Conservation (phyloP, 35 echinoderm and acorn worm genomes). For the Apostichopus parvimensis region DNA sequence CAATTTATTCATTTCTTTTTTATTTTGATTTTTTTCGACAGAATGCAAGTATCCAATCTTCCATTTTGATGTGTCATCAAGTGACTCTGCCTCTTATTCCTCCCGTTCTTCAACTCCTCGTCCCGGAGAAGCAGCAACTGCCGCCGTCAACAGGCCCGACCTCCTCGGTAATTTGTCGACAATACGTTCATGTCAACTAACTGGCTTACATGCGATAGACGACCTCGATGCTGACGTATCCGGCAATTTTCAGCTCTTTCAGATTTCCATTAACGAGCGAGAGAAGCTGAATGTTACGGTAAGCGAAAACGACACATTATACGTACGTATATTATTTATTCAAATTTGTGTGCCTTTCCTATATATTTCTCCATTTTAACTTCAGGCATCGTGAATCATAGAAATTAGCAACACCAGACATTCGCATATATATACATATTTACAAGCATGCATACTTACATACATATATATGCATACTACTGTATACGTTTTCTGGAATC, state of each 20-base stretch:
- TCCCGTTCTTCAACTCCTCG: not conserved
- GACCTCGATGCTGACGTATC: not conserved
- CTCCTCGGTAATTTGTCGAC: not conserved
- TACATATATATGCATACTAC: no score
- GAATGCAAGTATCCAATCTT: constrained; percentile 23
- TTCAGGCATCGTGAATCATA: no score
- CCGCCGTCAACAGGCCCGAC: not conserved
- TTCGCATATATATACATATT: no score
- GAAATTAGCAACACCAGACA: no score
- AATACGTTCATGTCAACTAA: not conserved
- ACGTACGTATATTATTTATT: no score
- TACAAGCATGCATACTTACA: no score
- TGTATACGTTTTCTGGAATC: no score
- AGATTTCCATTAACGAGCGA: not conserved
- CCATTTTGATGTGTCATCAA: constrained; percentile 7
- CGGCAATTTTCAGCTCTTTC: not conserved
- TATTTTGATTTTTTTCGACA: not conserved
- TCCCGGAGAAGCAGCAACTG: not conserved
- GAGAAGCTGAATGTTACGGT: not conserved
- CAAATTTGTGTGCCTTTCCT: no score
- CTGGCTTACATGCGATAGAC: not conserved
- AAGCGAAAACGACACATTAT: not conserved
- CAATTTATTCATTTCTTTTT: not conserved
- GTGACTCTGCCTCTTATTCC: not conserved
- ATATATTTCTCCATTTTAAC: no score